Evolutionary conservation across 1,140 invertebrate genomes (phyloP).

Genomic region (Coenobita brevimanus): DNA sequence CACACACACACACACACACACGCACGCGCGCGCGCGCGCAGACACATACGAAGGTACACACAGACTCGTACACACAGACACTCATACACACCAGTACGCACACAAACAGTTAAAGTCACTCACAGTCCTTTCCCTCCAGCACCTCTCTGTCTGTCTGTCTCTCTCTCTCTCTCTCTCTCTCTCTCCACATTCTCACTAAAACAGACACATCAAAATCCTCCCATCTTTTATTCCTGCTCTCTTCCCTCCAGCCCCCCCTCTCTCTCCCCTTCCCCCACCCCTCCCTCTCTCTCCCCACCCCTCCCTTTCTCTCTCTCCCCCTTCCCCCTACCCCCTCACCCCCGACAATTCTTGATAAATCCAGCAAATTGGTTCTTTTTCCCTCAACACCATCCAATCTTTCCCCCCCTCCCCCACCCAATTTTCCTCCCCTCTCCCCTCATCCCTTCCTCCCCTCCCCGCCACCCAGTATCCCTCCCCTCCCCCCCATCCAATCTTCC

Average conservation of each 20-base stretch:
- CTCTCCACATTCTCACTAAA: conserved; percentile 7
- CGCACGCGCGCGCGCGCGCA: too few species aligned
- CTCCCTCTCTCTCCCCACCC: background rate
- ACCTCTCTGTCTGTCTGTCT: background rate
- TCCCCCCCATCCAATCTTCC: background rate
- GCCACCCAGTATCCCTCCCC: background rate
- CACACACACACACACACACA: too few species aligned
- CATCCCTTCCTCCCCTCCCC: background rate
- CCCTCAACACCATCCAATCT: too few species aligned
- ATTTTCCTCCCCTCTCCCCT: background rate
- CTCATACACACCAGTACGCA: too few species aligned
- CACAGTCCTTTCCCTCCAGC: background rate
- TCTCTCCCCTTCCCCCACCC: background rate
- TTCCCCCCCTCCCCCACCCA: background rate
- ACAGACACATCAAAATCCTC: background rate
- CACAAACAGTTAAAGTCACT: too few species aligned
- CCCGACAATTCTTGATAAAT: too few species aligned
- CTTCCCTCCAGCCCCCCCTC: background rate
- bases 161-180: conserved; percentile 11
- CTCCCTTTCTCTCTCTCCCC: conserved; percentile 5
- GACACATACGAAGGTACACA: too few species aligned
- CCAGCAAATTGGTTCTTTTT: too few species aligned
- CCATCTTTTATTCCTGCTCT: background rate
- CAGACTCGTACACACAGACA: too few species aligned
- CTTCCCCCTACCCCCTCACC: too few species aligned